phyloP scores from a whole-genome alignment of 2,113 vertebrate species.

The Petaurus breviceps region DNA sequence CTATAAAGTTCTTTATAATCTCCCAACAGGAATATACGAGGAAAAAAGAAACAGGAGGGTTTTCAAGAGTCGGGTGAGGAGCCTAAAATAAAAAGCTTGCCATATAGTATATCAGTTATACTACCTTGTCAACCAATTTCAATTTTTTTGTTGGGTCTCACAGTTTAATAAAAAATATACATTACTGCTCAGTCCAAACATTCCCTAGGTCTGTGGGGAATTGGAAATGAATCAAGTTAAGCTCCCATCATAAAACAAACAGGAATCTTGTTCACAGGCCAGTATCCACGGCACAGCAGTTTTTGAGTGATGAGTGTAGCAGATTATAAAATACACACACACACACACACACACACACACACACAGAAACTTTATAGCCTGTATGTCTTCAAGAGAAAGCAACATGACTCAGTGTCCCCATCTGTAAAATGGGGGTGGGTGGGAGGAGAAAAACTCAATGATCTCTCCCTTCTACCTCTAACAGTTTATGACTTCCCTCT shows the following conservation, averaged over 20 bases:
- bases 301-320: not conserved
- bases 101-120: slow-evolving; percentile 66
- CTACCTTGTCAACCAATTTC: slow-evolving; percentile 65
- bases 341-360: no score
- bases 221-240: slow-evolving; percentile 74
- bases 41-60: slow-evolving; percentile 18
- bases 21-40: slow-evolving; percentile 28
- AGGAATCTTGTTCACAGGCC: slow-evolving; percentile 66
- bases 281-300: slow-evolving; percentile 38
- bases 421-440: not conserved
- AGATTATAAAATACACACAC: not conserved
- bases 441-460: not conserved
- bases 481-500: not conserved
- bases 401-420: not conserved
- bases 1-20: slow-evolving; percentile 43
- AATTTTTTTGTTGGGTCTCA: slow-evolving; percentile 74
- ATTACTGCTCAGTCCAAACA: slow-evolving; percentile 78
- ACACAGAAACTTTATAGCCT: not conserved
- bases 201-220: slow-evolving; percentile 76
- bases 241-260: slow-evolving; percentile 77
- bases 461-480: not conserved
- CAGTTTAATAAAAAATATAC: slow-evolving; percentile 78
- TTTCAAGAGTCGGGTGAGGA: slow-evolving; percentile 39
- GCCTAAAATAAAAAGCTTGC: slow-evolving; percentile 41
- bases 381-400: not conserved